Evolutionary conservation across 1,140 invertebrate genomes (phyloP), one percentile per base, ranked within the genome.

Genomic region (Neocloeon triangulifer): DNA sequence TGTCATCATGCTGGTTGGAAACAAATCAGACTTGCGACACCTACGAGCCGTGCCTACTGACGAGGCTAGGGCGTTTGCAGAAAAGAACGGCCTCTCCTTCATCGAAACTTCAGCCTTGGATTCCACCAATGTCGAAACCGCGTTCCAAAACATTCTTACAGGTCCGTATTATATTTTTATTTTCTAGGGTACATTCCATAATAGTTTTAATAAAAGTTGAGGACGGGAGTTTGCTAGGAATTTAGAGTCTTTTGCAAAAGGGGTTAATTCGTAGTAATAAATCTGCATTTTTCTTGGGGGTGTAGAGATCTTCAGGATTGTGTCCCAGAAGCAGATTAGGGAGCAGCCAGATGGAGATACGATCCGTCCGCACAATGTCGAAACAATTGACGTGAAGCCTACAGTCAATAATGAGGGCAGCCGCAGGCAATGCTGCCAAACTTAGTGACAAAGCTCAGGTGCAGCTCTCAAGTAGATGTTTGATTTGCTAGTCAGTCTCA

Each of bases 71-170:
- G 70, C 75, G 23, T 99, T 97, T 63, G 92, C 94, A 36, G 92
- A 97, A 59, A 72, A 71, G 45, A 92, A 99, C 60, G 80, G 81
- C 43, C 68, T 99, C 42, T 94, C 86, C 50, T 99, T 99, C 62
- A 98, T 99, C 53, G 95, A 99, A 69, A 99, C 95, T 33, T 97
- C 92, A 40, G 95, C 95, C 40, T 64, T 99, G 51, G 95, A 99
- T 66, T 96, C 92, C 30, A 98, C 94, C 33, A 99, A 99, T 61
- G 95, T 99, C 44, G 94, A 99, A 65, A 81, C 85, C 44, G 95
- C 95, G 56, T 99, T 99, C 66, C 91, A 97, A 62, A 97, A 98
- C 66, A 98, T 99, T 62, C 72, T 98, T 58, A 96, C 89, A 65
- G 91, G 88, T 92, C n/a, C n/a, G n/a, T n/a, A n/a, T n/a, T n/a